Evolutionary conservation across 2,113 vertebrate species (phyloP), one percentile per base, ranked within the genome.

Genomic region (Aldabrachelys gigantea): DNA sequence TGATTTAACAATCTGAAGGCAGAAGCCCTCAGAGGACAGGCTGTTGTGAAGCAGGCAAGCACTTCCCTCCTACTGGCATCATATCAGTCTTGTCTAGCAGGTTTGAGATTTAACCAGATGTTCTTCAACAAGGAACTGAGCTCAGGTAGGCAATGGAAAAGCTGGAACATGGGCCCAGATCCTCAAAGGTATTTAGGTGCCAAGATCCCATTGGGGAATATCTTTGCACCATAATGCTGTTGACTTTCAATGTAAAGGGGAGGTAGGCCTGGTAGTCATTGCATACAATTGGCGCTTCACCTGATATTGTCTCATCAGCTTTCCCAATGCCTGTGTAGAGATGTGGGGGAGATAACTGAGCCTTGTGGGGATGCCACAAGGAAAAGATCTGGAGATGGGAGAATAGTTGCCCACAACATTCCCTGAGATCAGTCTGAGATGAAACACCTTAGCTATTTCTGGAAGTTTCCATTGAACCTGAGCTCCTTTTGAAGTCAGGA

Each of bases 281-380:
- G 87, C 41, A 24, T 54, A 80, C n/a, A 1, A 24, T 0, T 0
- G 76, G 10, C 21, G 19, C 19, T 35, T 80, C 47, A 50, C 10
- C 78, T 50, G 9, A 50, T 31, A 29, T 10, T 80, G 78, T 52
- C 47, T 35, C 29, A 80, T 49, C 19, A 35, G 10, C 21, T 52
- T 25, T 35, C 17, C 44, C 29, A 50, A 44, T 19, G 78, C 14
- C 49, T 52, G 17, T 49, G 19, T 80, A 50, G 47, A 49, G 19
- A 31, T 49, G 50, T 80, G 27, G 10, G 21, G 29, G 31, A 8
- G 25, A 59, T 27, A 5, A 27, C 25, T 59, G 56, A 29, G 25
- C 10, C 56, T 12, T 59, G 56, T 29, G 56, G 56, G 44, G 78
- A 52, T 16, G 6, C 5, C 17, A 80, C 78, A 50, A 27, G 31